Evolutionary conservation across 2,113 vertebrate species (phyloP).

Genomic region (Apistogramma diplotaenia): DNA sequence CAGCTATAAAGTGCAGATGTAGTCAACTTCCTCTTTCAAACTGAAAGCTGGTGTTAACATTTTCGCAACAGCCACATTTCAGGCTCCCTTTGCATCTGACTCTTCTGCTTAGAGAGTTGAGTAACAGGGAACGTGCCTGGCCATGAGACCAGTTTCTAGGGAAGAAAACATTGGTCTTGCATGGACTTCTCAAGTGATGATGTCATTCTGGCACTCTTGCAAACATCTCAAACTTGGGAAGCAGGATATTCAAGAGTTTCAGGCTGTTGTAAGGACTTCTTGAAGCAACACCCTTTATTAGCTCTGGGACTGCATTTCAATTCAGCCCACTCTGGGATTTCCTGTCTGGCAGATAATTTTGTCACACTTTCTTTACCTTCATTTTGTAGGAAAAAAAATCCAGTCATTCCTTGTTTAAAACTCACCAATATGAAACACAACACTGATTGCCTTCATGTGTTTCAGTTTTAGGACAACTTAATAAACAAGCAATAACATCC

Average conservation of each 20-base stretch:
- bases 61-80: conserved; percentile 30
- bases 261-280: conserved; percentile 14
- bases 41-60: conserved; percentile 13
- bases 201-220: conserved; percentile 3
- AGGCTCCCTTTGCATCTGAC: conserved; percentile 8
- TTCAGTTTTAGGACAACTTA: not conserved
- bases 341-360: conserved; percentile 30
- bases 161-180: conserved; percentile 28
- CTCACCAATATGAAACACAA: not conserved
- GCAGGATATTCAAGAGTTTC: conserved; percentile 33
- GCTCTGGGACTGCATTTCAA: conserved; percentile 3
- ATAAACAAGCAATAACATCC: not conserved
- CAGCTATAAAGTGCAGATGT: not conserved
- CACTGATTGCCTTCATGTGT: not conserved
- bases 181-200: not conserved
- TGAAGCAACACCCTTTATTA: conserved; percentile 28
- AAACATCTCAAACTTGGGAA: conserved; percentile 20
- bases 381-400: conserved; percentile 16
- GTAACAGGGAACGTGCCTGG: conserved; percentile 40
- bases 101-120: conserved; percentile 33
- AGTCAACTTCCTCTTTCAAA: conserved; percentile 56
- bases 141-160: conserved; percentile 1
- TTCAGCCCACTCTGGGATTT: conserved; percentile 35
- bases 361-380: conserved; percentile 17
- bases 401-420: conserved; percentile 1